Conservation (phyloP, 2,113 vertebrate genomes). For the Nansenia antarctica region DNA sequence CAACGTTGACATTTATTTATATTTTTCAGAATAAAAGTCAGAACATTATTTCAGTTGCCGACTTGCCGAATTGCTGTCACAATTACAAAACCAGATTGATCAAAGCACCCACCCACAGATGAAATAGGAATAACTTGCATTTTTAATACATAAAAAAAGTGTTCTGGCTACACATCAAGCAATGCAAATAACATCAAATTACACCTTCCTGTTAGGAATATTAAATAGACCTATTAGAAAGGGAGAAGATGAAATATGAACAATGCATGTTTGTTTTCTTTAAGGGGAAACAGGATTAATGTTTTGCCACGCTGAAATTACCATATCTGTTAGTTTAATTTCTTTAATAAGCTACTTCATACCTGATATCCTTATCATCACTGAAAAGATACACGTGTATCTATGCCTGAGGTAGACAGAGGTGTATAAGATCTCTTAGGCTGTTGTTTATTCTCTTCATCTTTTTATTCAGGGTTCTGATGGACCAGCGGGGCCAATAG, state of each 20-base stretch:
- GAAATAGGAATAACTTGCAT: neutral
- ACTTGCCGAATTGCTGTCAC: too few species aligned
- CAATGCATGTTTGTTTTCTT: neutral
- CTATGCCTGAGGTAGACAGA: too few species aligned
- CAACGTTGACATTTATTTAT: too few species aligned
- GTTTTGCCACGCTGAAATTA: neutral
- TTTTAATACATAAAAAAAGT: neutral
- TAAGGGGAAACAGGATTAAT: neutral
- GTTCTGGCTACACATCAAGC: neutral
- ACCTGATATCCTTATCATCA: neutral
- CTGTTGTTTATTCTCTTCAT: slow-evolving; percentile 17
- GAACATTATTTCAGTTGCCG: too few species aligned
- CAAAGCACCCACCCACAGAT: neutral
- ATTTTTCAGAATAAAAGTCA: too few species aligned
- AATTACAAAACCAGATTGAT: neutral
- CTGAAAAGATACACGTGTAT: too few species aligned
- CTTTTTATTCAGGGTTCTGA: slow-evolving; percentile 76
- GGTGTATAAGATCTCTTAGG: neutral
- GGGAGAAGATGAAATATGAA: neutral
- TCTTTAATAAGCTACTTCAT: too few species aligned
- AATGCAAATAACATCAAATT: neutral
- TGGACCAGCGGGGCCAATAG: slow-evolving; percentile 82
- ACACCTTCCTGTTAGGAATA: neutral
- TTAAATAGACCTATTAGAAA: neutral
- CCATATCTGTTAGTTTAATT: neutral